These are phyloP conservation scores for Oncorhynchus nerka DNA, from an alignment of 2,113 vertebrate genomes.

Conservation along the genomic window DNA sequence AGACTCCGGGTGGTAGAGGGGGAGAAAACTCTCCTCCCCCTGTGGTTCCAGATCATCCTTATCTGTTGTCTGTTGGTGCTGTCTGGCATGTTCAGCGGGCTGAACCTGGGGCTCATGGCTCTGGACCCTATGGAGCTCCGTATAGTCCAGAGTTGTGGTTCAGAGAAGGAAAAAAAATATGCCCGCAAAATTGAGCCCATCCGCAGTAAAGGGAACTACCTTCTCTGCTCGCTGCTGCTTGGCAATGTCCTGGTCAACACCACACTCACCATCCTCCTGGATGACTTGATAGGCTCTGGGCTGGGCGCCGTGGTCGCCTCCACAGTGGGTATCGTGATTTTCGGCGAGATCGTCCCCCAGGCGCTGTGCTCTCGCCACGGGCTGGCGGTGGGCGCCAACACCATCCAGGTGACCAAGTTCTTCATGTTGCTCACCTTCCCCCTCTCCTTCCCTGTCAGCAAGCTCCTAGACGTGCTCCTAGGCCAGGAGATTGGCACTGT, in stretches of 20 bases:
- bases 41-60: constrained; percentile 85
- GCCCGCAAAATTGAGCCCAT: constrained; percentile 90
- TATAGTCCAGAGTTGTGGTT: constrained; percentile 96
- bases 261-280: constrained; percentile 93
- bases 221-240: constrained; percentile 91
- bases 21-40: constrained; percentile 78
- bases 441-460: constrained; percentile 90
- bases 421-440: constrained; percentile 97
- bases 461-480: constrained; percentile 84
- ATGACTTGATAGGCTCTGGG: constrained; percentile 89
- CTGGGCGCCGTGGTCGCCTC: constrained; percentile 86
- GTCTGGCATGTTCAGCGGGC: constrained; percentile 95
- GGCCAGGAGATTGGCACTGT: constrained; percentile 96
- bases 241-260: constrained; percentile 97
- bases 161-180: constrained; percentile 85
- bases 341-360: constrained; percentile 94
- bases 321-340: constrained; percentile 92
- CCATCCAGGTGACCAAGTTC: constrained; percentile 86
- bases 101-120: constrained; percentile 96
- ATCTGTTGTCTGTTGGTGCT: constrained; percentile 77
- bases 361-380: constrained; percentile 94
- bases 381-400: constrained; percentile 92
- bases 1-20: constrained; percentile 84
- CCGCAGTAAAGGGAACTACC: constrained; percentile 90
- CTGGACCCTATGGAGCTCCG: constrained; percentile 97